Conservation (phyloP, 2,113 vertebrate species). For the Cyprinodon brontotheroides region DNA sequence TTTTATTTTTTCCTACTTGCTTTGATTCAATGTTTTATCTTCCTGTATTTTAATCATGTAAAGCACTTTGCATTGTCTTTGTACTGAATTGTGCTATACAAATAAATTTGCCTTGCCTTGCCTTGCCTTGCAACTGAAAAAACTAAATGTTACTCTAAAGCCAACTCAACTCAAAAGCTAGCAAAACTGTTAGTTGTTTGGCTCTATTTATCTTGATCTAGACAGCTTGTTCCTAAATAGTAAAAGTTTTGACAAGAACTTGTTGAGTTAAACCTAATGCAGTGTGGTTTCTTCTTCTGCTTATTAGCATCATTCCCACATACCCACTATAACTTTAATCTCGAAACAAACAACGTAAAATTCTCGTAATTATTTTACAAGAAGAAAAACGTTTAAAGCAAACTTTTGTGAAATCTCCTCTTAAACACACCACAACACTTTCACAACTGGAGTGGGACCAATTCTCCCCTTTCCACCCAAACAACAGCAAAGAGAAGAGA, state of each 20-base stretch:
- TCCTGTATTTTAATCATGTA: no score
- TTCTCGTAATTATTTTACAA: conserved; percentile 22
- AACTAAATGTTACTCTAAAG: conserved; percentile 3
- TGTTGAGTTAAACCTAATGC: not conserved
- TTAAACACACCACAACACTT: conserved; percentile 3
- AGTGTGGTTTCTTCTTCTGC: not conserved
- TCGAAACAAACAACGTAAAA: not conserved
- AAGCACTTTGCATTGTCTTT: no score
- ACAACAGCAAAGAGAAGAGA: not conserved
- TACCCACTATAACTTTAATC: not conserved
- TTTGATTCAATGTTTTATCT: no score
- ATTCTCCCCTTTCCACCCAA: conserved; percentile 3
- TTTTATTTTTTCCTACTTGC: no score
- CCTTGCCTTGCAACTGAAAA: conserved; percentile 73
- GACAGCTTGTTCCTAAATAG: not conserved
- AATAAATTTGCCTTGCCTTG: no score
- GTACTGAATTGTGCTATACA: no score
- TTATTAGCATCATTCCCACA: not conserved
- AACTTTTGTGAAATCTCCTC: conserved; percentile 18
- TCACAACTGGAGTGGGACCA: not conserved
- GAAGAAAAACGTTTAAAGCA: conserved; percentile 3
- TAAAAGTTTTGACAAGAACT: not conserved
- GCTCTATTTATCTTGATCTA: not conserved
- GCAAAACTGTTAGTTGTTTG: not conserved
- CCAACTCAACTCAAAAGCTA: not conserved